phyloP scores from a whole-genome alignment of 2,113 vertebrate species.

The Tychaedon coryphoeus region DNA sequence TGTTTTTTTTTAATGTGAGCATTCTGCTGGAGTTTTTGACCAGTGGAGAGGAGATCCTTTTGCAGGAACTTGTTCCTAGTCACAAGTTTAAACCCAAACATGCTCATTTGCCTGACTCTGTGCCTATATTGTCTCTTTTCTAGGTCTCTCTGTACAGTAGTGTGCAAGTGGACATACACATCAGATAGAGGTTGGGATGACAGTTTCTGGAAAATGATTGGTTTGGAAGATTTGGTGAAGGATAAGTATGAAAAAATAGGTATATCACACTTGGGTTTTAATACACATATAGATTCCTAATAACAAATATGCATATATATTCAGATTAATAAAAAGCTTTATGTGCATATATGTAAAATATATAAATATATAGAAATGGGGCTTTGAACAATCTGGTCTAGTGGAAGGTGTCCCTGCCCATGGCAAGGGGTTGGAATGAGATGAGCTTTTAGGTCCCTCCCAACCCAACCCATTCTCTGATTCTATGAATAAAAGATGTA shows the following conservation, averaged over 20 bases:
- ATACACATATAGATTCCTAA: not conserved
- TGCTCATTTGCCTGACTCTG: not conserved
- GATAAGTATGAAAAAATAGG: constrained; percentile 91
- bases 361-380: too few species aligned
- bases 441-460: not conserved
- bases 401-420: not conserved
- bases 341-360: not conserved
- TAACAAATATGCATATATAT: not conserved
- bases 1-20: not conserved
- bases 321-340: not conserved
- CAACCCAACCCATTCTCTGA: not conserved
- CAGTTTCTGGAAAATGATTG: constrained; percentile 86
- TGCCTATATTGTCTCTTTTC: not conserved
- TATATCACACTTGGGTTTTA: not conserved
- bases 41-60: not conserved
- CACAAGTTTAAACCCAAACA: not conserved
- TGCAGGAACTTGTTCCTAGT: not conserved
- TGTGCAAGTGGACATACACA: constrained; percentile 95
- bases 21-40: not conserved
- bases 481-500: not conserved
- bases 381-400: not conserved
- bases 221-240: constrained; percentile 84
- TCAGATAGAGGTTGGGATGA: constrained; percentile 89
- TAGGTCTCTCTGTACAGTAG: constrained; percentile 92
- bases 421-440: not conserved